Evolutionary conservation across 1,140 invertebrate genomes (phyloP).

Genomic region (Drosophila nigrodunni): DNA sequence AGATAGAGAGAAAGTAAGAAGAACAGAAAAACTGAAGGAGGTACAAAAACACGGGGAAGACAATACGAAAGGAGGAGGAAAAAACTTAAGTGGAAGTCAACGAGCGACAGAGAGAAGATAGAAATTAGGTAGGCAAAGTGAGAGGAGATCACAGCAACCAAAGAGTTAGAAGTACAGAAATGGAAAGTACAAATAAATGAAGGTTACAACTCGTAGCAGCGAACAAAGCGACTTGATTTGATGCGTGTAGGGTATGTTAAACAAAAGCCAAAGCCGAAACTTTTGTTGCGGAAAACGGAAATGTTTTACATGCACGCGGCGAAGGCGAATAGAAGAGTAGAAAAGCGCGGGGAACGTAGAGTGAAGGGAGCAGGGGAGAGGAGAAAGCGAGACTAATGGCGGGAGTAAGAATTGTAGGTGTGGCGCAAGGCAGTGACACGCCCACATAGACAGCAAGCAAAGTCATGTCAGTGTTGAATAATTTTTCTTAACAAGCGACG

Average conservation of each 20-base stretch:
- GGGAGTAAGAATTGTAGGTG: conserved; percentile 4
- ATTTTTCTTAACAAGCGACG: conserved; percentile 48
- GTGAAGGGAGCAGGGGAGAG: neutral
- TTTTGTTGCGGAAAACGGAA: conserved; percentile 80
- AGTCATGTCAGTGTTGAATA: conserved; percentile 38
- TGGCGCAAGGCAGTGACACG: conserved; percentile 34
- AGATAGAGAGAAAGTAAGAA: neutral
- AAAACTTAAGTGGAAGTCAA: neutral
- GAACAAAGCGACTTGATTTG: conserved; percentile 15
- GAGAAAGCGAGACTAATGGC: neutral
- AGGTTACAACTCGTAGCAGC: neutral
- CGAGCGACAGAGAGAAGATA: neutral
- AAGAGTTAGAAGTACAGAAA: too few relatives aligned
- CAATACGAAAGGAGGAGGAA: neutral
- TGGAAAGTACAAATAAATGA: too few relatives aligned
- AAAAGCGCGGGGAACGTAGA: neutral
- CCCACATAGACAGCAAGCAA: conserved; percentile 28
- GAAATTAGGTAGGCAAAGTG: too few relatives aligned
- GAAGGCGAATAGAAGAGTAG: conserved; percentile 20
- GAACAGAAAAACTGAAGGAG: neutral
- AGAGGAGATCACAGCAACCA: too few relatives aligned
- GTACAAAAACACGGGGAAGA: too few relatives aligned
- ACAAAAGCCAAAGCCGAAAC: conserved; percentile 73
- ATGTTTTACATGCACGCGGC: conserved; percentile 76
- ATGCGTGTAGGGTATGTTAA: conserved; percentile 40